Conservation (phyloP, 53 echinoderm and acorn worm genomes). For the Arbacia lixula region DNA sequence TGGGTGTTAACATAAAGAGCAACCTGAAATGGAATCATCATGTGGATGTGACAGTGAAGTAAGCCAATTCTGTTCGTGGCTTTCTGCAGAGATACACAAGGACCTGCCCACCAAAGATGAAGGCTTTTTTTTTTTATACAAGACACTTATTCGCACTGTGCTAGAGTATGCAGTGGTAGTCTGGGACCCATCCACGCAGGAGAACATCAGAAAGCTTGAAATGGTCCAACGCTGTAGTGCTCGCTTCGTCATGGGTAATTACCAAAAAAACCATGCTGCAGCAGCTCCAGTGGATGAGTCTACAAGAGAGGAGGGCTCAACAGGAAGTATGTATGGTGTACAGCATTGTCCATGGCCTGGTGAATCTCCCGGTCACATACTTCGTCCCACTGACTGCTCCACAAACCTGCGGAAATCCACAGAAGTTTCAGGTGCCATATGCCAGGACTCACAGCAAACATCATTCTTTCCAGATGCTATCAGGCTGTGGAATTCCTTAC, state of each 20-base stretch:
- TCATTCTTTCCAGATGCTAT: constrained; percentile 36
- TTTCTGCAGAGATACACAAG: constrained; percentile 49
- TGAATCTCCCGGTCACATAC: constrained; percentile 28
- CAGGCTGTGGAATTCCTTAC: constrained; percentile 37
- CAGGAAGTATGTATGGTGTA: constrained; percentile 46
- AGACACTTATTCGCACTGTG: constrained; percentile 45
- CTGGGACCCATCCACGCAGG: constrained; percentile 46
- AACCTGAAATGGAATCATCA: too few species aligned
- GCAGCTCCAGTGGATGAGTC: constrained; percentile 35
- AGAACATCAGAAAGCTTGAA: constrained; percentile 49
- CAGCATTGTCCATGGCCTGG: constrained; percentile 7
- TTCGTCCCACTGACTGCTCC: background rate
- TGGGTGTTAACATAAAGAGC: too few species aligned
- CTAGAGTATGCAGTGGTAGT: constrained; percentile 42
- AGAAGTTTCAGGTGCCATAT: constrained; percentile 14
- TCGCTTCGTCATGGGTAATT: constrained; percentile 40
- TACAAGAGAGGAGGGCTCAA: constrained; percentile 47
- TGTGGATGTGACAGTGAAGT: too few species aligned
- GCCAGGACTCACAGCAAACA: constrained; percentile 20
- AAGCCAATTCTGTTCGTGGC: constrained; percentile 8
- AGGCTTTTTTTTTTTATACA: constrained; percentile 46
- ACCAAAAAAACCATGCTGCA: constrained; percentile 43
- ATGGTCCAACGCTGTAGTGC: constrained; percentile 55
- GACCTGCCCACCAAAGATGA: constrained; percentile 42
- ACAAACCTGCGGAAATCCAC: background rate